A percentile compares a stretch with the other conserved stretches of the same genome.
Conservation (phyloP, 2,797 vertebrate genomes). For the Enteromius trimaculatus region DNA sequence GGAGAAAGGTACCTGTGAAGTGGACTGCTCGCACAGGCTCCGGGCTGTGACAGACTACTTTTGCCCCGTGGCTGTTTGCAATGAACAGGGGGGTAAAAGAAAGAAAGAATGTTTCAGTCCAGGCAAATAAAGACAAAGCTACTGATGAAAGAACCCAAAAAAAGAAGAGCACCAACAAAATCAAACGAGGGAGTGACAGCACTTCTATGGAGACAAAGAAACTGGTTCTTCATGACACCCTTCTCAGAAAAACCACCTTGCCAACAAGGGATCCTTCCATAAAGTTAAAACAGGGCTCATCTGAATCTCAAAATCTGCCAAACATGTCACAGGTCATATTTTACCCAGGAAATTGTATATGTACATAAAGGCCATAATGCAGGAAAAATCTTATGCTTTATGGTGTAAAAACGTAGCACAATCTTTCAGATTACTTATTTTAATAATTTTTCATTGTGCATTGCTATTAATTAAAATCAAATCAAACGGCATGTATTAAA, state of each 20-base stretch:
- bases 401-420: no score
- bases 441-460: no score
- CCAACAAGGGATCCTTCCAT: not conserved
- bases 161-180: conserved; percentile 89
- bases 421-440: no score
- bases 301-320: not conserved
- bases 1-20: conserved; percentile 99
- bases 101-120: conserved; percentile 99
- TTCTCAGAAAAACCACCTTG: not conserved
- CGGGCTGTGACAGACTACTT: conserved; percentile 97
- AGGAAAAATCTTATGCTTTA: not conserved
- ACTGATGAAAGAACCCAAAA: conserved; percentile 82
- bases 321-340: conserved; percentile 20
- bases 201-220: conserved; percentile 79
- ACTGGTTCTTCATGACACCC: conserved; percentile 84
- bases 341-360: not conserved
- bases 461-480: no score
- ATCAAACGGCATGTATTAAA: no score
- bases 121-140: conserved; percentile 98
- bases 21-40: conserved; percentile 95
- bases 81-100: conserved; percentile 99
- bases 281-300: not conserved
- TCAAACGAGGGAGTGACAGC: conserved; percentile 78
- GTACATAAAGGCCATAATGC: not conserved
- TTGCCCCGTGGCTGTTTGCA: conserved; percentile 98